Evolutionary conservation across 2,797 vertebrate genomes (phyloP).

Genomic region (Pteropus rufus): DNA sequence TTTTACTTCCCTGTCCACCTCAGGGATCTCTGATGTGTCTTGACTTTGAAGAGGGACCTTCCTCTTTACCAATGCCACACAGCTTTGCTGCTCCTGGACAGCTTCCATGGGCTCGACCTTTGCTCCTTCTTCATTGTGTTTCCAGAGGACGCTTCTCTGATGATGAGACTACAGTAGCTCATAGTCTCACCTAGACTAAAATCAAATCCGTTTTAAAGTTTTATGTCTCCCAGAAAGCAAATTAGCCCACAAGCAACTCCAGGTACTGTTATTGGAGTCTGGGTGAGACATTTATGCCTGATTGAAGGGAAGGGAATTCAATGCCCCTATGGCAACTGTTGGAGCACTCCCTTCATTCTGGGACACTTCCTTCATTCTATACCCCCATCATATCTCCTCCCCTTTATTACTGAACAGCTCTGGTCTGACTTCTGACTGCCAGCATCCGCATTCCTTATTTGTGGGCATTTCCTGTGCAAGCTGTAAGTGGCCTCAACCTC

Average conservation of each 20-base stretch:
- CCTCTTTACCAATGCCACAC: accelerated
- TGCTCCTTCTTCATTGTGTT: not conserved
- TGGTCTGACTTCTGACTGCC: not conserved
- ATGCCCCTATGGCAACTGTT: not conserved
- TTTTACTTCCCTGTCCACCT: not conserved
- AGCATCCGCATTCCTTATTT: not conserved
- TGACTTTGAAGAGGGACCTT: not conserved
- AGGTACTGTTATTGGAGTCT: not conserved
- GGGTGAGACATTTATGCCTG: not conserved
- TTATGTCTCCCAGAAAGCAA: not conserved
- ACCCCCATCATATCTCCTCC: accelerated
- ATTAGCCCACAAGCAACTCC: not conserved
- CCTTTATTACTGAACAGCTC: not conserved
- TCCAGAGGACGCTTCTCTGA: not conserved
- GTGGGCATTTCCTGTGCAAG: not conserved
- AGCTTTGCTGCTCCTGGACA: not conserved
- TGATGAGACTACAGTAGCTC: not conserved
- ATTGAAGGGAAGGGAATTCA: not conserved
- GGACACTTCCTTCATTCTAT: not conserved
- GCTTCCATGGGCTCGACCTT: not conserved
- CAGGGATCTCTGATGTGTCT: not conserved
- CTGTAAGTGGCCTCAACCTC: not conserved
- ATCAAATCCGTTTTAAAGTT: not conserved
- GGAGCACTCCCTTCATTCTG: not conserved
- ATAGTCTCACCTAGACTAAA: not conserved